phyloP scores from a whole-genome alignment of 2,797 vertebrate species.

The Anabas testudineus region DNA sequence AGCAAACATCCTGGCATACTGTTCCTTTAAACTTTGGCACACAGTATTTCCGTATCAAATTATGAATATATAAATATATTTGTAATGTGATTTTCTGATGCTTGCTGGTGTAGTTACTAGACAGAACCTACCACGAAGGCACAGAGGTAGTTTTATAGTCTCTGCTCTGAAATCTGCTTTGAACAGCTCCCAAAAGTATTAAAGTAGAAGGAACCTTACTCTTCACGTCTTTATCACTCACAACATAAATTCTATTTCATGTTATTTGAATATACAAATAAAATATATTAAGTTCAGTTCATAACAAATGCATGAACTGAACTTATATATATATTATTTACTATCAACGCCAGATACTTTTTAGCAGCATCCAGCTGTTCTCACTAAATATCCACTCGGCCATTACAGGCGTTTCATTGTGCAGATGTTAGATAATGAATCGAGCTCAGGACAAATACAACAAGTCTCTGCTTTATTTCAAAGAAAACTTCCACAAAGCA shows the following conservation, averaged over 20 bases:
- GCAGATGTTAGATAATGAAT: slow-evolving; percentile 24
- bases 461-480: neutral
- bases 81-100: neutral
- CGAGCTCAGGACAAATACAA: slow-evolving; percentile 1
- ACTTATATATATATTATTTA: neutral
- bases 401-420: neutral
- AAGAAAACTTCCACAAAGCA: neutral
- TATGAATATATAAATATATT: slow-evolving; percentile 4
- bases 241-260: neutral
- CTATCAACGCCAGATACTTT: neutral
- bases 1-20: slow-evolving; percentile 14
- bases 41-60: neutral
- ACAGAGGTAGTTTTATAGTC: neutral
- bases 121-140: neutral
- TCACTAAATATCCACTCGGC: neutral
- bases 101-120: neutral
- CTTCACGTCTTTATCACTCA: neutral
- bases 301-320: too few species aligned
- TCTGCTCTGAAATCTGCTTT: slow-evolving; percentile 6
- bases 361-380: slow-evolving; percentile 1
- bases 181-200: neutral
- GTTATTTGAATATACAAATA: too few species aligned
- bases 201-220: neutral
- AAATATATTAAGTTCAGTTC: too few species aligned
- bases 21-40: slow-evolving; percentile 5